Percentiles rank a stretch among this genome's conserved stretches.
These are phyloP conservation scores for Danionella dracula DNA, from an alignment of 2,797 vertebrate species.

Conservation along the genomic window DNA sequence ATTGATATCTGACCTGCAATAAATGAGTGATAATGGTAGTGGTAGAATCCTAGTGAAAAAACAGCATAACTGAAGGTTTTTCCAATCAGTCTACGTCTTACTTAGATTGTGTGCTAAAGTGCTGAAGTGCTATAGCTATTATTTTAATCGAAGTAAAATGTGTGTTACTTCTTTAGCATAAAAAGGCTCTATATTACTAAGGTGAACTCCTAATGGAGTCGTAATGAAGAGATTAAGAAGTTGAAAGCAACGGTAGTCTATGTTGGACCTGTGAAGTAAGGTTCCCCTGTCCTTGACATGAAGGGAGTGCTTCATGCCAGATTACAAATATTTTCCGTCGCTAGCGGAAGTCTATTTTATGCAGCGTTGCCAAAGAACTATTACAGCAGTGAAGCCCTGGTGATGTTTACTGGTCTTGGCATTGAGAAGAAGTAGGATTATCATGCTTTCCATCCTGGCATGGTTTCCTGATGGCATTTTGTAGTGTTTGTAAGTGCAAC, in stretches of 20 bases:
- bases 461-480: conserved; percentile 1
- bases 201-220: too few species aligned
- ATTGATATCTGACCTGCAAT: too few species aligned
- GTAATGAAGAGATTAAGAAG: too few species aligned
- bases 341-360: conserved; percentile 27
- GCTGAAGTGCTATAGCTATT: too few species aligned
- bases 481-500: conserved; percentile 1
- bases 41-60: too few species aligned
- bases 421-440: conserved; percentile 9
- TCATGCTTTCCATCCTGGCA: not conserved
- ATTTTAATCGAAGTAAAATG: too few species aligned
- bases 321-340: conserved; percentile 45
- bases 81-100: too few species aligned
- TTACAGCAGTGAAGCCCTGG: conserved; percentile 18
- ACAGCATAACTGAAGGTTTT: too few species aligned
- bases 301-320: conserved; percentile 11
- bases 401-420: conserved; percentile 22
- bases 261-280: not conserved
- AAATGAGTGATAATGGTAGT: too few species aligned
- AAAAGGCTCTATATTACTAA: too few species aligned
- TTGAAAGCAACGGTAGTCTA: not conserved
- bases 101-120: too few species aligned
- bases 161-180: too few species aligned
- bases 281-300: not conserved
- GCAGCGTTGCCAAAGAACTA: conserved; percentile 14